Evolutionary conservation across 2,888 invertebrate genomes (phyloP).

Genomic region (Syritta pipiens): DNA sequence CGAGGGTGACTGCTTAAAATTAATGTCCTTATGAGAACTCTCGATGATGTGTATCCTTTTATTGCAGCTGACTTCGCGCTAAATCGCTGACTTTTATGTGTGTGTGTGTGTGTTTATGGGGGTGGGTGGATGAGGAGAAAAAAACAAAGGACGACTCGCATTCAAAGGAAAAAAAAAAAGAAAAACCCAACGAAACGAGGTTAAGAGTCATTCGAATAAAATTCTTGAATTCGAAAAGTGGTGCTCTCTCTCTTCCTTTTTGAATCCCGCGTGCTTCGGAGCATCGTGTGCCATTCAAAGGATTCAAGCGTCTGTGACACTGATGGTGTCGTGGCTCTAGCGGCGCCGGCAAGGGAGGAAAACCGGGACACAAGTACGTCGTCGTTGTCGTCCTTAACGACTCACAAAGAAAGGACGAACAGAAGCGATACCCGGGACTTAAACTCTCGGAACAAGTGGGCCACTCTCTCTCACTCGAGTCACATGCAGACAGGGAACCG

Average conservation of each 20-base stretch:
- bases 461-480: slow-evolving; percentile 14
- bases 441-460: slow-evolving; percentile 47
- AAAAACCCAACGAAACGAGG: slow-evolving; percentile 28
- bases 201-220: slow-evolving; percentile 67
- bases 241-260: slow-evolving; percentile 9
- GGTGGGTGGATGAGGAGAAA: slow-evolving; percentile 45
- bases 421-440: slow-evolving; percentile 51
- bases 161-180: not conserved
- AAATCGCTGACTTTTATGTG: not conserved
- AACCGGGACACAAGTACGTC: slow-evolving; percentile 44
- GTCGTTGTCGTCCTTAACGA: too few relatives aligned
- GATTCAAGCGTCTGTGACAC: slow-evolving; percentile 48
- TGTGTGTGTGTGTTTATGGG: slow-evolving; percentile 38
- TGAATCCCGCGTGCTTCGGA: slow-evolving; percentile 3
- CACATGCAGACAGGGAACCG: not conserved
- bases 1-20: slow-evolving; percentile 44
- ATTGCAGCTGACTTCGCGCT: slow-evolving; percentile 52
- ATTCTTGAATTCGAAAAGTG: slow-evolving; percentile 51
- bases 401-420: slow-evolving; percentile 46
- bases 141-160: slow-evolving; percentile 20
- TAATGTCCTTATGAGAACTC: slow-evolving; percentile 48
- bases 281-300: slow-evolving; percentile 45
- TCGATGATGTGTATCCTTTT: slow-evolving; percentile 59
- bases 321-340: too few relatives aligned
- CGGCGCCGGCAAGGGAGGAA: not conserved